Conservation (phyloP, 2,888 invertebrate genomes). For the Pheosia gnoma region DNA sequence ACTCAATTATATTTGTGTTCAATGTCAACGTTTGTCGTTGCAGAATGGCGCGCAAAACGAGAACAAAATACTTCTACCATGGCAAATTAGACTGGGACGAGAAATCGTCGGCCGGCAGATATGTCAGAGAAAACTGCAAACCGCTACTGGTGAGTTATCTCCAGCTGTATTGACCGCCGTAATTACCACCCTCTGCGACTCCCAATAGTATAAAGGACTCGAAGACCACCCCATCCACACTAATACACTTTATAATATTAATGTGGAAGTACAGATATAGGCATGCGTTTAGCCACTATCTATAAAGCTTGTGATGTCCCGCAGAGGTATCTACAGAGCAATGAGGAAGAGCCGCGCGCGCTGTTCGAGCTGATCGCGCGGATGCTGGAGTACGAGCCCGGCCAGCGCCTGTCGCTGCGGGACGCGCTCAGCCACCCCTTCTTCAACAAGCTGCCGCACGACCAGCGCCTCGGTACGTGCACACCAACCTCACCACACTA, state of each 20-base stretch:
- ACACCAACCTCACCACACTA: neutral
- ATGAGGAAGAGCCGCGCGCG: conserved; percentile 95
- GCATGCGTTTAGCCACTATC: no score
- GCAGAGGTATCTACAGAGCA: conserved; percentile 94
- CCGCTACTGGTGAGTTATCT: conserved; percentile 91
- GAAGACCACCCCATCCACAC: neutral
- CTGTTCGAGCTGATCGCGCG: conserved; percentile 97
- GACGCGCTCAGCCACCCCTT: conserved; percentile 97
- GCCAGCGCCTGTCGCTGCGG: conserved; percentile 92
- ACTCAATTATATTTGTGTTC: conserved; percentile 5
- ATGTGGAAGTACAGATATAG: no score
- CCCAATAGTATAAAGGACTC: neutral
- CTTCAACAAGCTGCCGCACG: conserved; percentile 93
- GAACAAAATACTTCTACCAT: conserved; percentile 99
- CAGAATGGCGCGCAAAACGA: conserved; percentile 94
- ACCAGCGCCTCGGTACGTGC: conserved; percentile 87
- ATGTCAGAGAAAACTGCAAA: conserved; percentile 99
- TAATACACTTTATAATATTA: no score
- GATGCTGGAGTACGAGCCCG: conserved; percentile 99
- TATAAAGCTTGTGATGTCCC: conserved; percentile 1
- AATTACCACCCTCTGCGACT: no score
- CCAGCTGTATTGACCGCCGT: no score
- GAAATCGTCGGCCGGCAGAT: conserved; percentile 97
- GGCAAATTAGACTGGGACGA: conserved; percentile 99
- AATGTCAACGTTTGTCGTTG: conserved; percentile 45